Base-by-base conservation (phyloP, 2,888 invertebrate genomes). In the Galerucella calmariensis region DNA sequence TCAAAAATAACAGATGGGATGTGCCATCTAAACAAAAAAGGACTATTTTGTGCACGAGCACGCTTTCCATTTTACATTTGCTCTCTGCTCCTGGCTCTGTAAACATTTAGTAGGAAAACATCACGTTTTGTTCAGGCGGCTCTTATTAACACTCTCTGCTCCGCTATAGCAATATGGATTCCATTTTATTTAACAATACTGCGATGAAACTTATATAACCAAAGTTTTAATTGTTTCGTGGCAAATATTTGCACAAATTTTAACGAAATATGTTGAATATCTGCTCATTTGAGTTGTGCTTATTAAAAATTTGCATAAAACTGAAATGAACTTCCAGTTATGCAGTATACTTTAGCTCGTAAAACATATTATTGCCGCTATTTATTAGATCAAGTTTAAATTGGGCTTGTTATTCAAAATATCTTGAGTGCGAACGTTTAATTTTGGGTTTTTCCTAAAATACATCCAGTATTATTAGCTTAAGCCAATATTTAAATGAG, bases 41-140 rank as follows among this genome's bases (percentile, higher is more conserved):
- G 82, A 83, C 79, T 81, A 80, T 82, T 82, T 83, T 83, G 83
- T 82, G 82, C 82, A 82, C 79, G 81, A 82, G 82, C 81, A 84
- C 83, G 82, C 83, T 82, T 83, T 83, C 83, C 83, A 83, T 83
- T 84, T 81, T 81, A 82, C 83, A 84, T 84, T 84, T 82, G 78
- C 80, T 81, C 81, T 82, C 65, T 82, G 84, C 82, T 83, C 82
- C 83, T 82, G 82, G 82, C 83, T 83, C 82, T 83, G 83, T 83
- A 82, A 83, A 81, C 82, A 83, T 81, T 83, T 81, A 82, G 82
- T 82, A 80, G 79, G 81, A 84, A 81, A 82, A 81, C 82, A 81
- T 83, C 81, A 82, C 81, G 80, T 82, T 82, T 80, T 77, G 77
- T 79, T 77, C 77, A 48, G 65, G 65, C 65, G 65, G 65, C 58